phyloP scores from a whole-genome alignment of 2,113 vertebrate species.

The Orycteropus afer region DNA sequence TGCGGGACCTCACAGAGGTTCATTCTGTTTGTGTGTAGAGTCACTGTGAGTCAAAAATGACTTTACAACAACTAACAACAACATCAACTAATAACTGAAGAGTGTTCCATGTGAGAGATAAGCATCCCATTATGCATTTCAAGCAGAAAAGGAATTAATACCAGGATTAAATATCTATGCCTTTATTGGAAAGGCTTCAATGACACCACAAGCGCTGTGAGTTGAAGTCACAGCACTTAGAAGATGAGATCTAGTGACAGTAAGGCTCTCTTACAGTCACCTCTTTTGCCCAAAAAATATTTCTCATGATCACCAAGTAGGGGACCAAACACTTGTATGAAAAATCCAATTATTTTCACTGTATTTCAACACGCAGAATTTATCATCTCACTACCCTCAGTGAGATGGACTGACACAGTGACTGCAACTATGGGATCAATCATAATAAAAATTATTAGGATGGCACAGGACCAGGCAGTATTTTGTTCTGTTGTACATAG shows the following conservation, averaged over 20 bases:
- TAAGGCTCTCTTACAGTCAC: accelerated
- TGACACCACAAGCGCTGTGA: accelerated
- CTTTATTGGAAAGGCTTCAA: background rate
- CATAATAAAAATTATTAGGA: too few relatives aligned
- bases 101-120: background rate
- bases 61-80: background rate
- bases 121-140: background rate
- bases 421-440: too few relatives aligned
- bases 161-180: background rate
- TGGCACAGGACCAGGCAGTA: too few relatives aligned
- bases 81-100: background rate
- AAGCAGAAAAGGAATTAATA: background rate
- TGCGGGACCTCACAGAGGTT: background rate
- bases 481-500: too few relatives aligned
- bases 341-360: background rate
- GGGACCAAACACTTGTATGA: background rate
- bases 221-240: background rate
- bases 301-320: background rate
- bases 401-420: too few relatives aligned
- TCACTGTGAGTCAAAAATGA: background rate
- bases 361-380: background rate
- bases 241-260: background rate
- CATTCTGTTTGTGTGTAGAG: background rate
- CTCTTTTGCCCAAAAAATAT: background rate
- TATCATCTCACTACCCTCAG: background rate